These are phyloP conservation scores for Serranus cabrilla DNA, from an alignment of 2,797 vertebrate genomes.

Conservation along the genomic window DNA sequence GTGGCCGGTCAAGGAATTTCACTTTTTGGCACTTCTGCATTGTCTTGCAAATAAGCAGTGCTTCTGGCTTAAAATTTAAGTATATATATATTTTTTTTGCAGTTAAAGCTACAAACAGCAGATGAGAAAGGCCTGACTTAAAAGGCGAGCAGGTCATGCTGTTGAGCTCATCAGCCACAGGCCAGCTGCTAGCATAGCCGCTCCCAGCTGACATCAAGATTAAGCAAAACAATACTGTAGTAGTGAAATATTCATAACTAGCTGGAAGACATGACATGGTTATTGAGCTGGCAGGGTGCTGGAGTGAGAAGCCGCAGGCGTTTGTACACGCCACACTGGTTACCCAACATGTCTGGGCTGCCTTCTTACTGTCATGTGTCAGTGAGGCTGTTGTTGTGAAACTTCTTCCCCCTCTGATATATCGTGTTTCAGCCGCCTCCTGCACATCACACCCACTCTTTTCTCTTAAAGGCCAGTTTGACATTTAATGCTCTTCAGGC, in stretches of 20 bases:
- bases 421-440: slow-evolving; percentile 66
- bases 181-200: slow-evolving; percentile 47
- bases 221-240: slow-evolving; percentile 51
- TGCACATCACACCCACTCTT: slow-evolving; percentile 64
- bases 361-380: slow-evolving; percentile 58
- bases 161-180: slow-evolving; percentile 35
- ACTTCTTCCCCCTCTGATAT: slow-evolving; percentile 62
- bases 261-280: slow-evolving; percentile 54
- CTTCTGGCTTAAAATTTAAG: no score
- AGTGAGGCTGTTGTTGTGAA: slow-evolving; percentile 66
- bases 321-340: slow-evolving; percentile 49
- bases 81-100: no score
- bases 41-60: no score
- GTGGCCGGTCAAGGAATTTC: no score
- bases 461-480: slow-evolving; percentile 76
- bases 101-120: no score
- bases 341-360: slow-evolving; percentile 50
- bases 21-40: no score
- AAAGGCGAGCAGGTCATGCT: slow-evolving; percentile 25
- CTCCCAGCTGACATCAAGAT: slow-evolving; percentile 44
- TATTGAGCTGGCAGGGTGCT: slow-evolving; percentile 60
- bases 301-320: slow-evolving; percentile 49
- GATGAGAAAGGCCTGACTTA: background rate
- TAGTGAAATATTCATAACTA: slow-evolving; percentile 83
- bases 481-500: slow-evolving; percentile 77